Conservation (phyloP, 2,113 vertebrate species). For the Malaclemys terrapin region DNA sequence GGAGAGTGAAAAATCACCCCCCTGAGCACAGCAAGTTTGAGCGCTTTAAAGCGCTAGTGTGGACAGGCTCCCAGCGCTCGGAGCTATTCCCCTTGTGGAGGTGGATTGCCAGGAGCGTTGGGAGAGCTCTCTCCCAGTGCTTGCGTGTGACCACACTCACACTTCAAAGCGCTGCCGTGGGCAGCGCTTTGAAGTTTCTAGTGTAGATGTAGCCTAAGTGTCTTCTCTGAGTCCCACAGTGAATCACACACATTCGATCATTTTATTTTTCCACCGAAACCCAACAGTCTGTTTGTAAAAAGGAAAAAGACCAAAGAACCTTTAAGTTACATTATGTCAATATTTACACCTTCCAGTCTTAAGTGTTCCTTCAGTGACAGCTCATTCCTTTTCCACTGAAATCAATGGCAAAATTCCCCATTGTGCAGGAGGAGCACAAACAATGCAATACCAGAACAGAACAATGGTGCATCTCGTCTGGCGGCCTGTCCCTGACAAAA, state of each 20-base stretch:
- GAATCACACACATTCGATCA: conserved; percentile 69
- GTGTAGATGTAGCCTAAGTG: neutral
- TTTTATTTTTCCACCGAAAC: conserved; percentile 67
- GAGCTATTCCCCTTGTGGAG: too few relatives aligned
- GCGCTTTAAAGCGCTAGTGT: too few relatives aligned
- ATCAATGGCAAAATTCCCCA: conserved; percentile 62
- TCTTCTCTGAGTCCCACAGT: conserved; percentile 69
- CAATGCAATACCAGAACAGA: neutral
- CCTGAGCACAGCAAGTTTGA: too few relatives aligned
- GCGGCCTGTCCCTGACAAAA: neutral
- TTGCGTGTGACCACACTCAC: too few relatives aligned
- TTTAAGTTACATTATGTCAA: conserved; percentile 59
- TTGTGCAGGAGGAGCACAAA: conserved; percentile 39
- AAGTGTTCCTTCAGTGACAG: conserved; percentile 71
- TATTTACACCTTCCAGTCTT: conserved; percentile 74
- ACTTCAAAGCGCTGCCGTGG: too few relatives aligned
- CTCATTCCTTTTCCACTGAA: conserved; percentile 57
- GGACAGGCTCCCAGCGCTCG: too few relatives aligned
- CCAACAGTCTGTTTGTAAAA: conserved; percentile 72
- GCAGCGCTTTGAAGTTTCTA: too few relatives aligned
- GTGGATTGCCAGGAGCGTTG: too few relatives aligned
- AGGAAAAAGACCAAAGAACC: conserved; percentile 72
- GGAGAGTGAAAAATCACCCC: too few relatives aligned
- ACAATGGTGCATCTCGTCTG: conserved; percentile 10
- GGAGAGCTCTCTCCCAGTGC: too few relatives aligned